Evolutionary conservation across 2,113 vertebrate genomes (phyloP).

Genomic region (Trochalopteron elliotii): DNA sequence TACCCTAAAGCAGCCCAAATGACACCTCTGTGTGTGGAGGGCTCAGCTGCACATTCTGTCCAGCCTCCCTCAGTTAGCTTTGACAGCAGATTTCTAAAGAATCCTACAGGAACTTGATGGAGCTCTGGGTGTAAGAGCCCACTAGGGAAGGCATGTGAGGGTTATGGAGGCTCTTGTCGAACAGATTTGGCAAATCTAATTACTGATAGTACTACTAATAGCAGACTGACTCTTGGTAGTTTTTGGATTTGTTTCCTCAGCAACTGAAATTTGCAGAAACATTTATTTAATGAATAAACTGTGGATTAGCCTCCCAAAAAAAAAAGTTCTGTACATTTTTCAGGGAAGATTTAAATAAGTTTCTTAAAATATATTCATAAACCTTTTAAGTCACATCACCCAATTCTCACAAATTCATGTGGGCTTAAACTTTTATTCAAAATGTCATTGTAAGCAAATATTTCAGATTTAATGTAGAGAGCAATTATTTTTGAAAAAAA

Average conservation of each 20-base stretch:
- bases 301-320: neutral
- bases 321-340: neutral
- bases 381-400: neutral
- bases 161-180: neutral
- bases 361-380: neutral
- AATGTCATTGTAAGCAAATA: neutral
- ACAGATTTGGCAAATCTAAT: neutral
- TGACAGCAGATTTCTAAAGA: neutral
- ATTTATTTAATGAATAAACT: neutral
- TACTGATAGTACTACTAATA: neutral
- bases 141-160: neutral
- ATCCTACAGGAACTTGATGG: neutral
- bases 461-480: neutral
- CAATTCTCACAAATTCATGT: neutral
- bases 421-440: neutral
- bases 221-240: neutral
- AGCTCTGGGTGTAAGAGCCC: neutral
- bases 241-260: slow-evolving; percentile 8
- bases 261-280: neutral
- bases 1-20: neutral
- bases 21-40: neutral
- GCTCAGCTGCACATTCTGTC: neutral
- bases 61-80: neutral
- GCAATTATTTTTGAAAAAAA: neutral
- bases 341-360: neutral